phyloP scores from a whole-genome alignment of 2,888 invertebrate species.

The Lymantria dispar region DNA sequence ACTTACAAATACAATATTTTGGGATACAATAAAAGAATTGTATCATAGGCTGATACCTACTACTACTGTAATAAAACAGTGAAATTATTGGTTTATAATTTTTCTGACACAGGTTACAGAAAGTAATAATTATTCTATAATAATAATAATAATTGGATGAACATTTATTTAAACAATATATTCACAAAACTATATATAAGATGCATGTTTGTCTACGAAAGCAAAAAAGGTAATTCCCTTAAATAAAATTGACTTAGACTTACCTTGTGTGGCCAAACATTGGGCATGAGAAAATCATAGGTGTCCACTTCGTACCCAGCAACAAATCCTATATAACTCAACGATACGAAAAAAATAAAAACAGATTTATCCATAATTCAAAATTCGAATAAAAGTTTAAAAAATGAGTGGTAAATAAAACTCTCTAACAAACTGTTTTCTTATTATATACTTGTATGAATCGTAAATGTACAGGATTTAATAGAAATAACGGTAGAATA shows the following conservation, averaged over 20 bases:
- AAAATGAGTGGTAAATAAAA: constrained; percentile 5
- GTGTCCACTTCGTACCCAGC: constrained; percentile 62
- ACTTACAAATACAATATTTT: no score
- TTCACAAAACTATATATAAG: no score
- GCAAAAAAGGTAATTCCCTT: background rate
- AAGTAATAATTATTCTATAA: no score
- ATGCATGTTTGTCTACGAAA: no score
- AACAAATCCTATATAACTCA: constrained; percentile 36
- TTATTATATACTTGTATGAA: background rate
- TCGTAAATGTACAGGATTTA: background rate
- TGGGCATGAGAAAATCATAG: constrained; percentile 91
- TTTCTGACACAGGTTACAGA: no score
- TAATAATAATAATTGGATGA: no score
- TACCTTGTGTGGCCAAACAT: constrained; percentile 90
- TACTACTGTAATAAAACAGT: no score
- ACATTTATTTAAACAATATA: no score
- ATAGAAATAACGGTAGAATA: background rate
- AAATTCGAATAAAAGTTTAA: constrained; percentile 14
- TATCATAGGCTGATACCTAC: no score
- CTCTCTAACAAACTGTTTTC: background rate
- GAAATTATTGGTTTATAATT: no score
- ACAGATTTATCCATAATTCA: constrained; percentile 40
- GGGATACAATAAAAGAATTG: no score
- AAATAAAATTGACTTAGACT: constrained; percentile 49
- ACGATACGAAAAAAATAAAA: constrained; percentile 35